Base-by-base conservation (phyloP, 2,888 invertebrate genomes). In the Agrypnus murinus region DNA sequence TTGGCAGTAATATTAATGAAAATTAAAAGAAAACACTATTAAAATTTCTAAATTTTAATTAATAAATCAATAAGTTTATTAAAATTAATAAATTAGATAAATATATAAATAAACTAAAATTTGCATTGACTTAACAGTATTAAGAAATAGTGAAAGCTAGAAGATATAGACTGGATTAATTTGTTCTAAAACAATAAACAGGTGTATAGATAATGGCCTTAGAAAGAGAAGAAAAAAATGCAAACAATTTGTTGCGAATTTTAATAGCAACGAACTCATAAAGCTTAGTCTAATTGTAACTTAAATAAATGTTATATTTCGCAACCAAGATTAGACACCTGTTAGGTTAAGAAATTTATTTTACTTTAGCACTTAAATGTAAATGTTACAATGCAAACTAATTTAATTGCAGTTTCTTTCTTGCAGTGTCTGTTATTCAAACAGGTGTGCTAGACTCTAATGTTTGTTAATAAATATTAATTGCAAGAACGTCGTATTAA, bases 221-320 rank as follows among this genome's bases (percentile, higher is more conserved):
- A n/a, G n/a, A n/a, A n/a, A n/a, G n/a, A n/a, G n/a, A n/a, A n/a
- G n/a, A n/a, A n/a, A n/a, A n/a, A n/a, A n/a, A n/a, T n/a, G n/a
- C n/a, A n/a, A n/a, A n/a, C 36, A 57, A 57, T 17, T 57, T 57
- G 34, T 36, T 14, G 36, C n/a, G 36, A 57, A 57, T 36, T 57
- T 36, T 57, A 57, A 57, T 57, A 57, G 36, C 34, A 36, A 36
- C 36, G 17, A 36, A 9, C 36, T 36, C 36, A 36, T 36, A 57
- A 57, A 57, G 36, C 55, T 34, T 25, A 25, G 3, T 25, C 3
- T 25, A 25, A 25, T 25, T 25, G n/a, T 25, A 25, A 25, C 25
- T 25, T 34, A 36, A 57, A 50, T 63, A 48, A n/a, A 36, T 48
- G 43, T 53, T 64, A 50, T 64, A 53, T 64, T 64, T 64, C 38